Evolutionary conservation across 2,888 invertebrate genomes (phyloP).

Genomic region (Drosophila formosana): DNA sequence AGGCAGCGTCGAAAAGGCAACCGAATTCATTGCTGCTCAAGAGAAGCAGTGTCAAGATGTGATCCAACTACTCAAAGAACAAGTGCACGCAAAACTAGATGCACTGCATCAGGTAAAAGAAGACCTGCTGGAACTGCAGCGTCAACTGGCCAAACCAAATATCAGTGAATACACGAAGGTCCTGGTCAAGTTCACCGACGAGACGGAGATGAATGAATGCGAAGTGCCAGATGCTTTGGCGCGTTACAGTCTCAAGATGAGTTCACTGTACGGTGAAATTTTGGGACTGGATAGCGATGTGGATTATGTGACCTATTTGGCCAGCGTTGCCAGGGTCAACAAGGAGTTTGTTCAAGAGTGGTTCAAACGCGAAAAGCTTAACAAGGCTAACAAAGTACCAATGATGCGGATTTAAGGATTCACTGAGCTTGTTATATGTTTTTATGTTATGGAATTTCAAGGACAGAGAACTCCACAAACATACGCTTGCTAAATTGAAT

Average conservation of each 20-base stretch:
- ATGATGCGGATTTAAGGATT: background rate
- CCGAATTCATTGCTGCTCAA: slow-evolving; percentile 11
- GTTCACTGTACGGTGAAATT: slow-evolving; percentile 36
- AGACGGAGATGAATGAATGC: slow-evolving; percentile 36
- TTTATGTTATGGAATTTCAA: background rate
- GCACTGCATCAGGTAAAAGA: slow-evolving; percentile 40
- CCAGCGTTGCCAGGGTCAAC: slow-evolving; percentile 40
- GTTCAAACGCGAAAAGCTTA: background rate
- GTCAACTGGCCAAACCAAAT: slow-evolving; percentile 20
- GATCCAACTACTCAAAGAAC: slow-evolving; percentile 15
- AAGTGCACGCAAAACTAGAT: slow-evolving; percentile 27
- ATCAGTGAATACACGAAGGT: slow-evolving; percentile 17
- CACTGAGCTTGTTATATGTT: too few species aligned
- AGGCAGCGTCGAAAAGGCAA: slow-evolving; percentile 22
- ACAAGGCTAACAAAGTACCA: background rate
- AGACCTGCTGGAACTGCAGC: slow-evolving; percentile 43
- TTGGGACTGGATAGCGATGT: slow-evolving; percentile 50
- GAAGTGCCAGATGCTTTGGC: slow-evolving; percentile 38
- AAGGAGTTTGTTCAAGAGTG: slow-evolving; percentile 31
- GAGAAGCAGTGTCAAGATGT: slow-evolving; percentile 39
- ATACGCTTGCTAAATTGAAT: background rate
- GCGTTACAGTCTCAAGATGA: slow-evolving; percentile 46
- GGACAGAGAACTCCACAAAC: background rate
- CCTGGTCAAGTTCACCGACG: slow-evolving; percentile 48
- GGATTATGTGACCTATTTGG: slow-evolving; percentile 46